Evolutionary conservation across 2,888 invertebrate genomes (phyloP), one percentile per base, ranked within the genome.

Genomic region (Eumerus sabulonum): DNA sequence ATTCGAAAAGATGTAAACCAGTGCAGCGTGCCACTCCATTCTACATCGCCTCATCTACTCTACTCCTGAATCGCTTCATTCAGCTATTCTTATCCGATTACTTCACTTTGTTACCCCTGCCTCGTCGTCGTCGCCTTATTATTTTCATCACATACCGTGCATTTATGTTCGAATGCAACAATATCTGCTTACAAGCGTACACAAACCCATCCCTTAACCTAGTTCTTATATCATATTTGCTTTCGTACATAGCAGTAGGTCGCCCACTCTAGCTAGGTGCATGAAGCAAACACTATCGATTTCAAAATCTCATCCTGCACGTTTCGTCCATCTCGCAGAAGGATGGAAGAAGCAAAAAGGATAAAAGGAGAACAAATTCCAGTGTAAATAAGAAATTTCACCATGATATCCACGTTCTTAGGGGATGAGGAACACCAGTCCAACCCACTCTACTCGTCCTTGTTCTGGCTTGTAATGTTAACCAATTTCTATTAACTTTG

Each of bases 401-500:
- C 19, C 64, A 73, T 64, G 71, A 56, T 56, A 64, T 70, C 54
- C 79, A 79, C 79, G 79, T 74, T 35, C 36, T 40, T 11, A 14
- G 42, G 50, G 42, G 38, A n/a, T n/a, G 53, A 64, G 40, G 17
- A 57, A 48, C 42, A 36, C 13, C 27, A 27, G 27, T 27, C 44
- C 16, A 60, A 48, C 59, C 45, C 36, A 54, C 63, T 62, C 60
- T 45, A 48, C 44, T 67, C 72, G 3, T 45, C 42, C 44, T 67
- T 67, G 3, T 40, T 57, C 59, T 50, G 67, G 53, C 60, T 73
- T 79, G 68, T 79, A 70, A 70, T 74, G 64, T 51, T 50, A 66
- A 56, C 50, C 74, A 79, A 60, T 79, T 79, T 70, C 74, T 79
- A 74, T 64, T 79, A 79, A 79, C 74, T 73, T 70, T 73, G 59